Evolutionary conservation across 2,888 invertebrate genomes (phyloP), one percentile per base, ranked within the genome.

Genomic region (Electrophaes corylata): DNA sequence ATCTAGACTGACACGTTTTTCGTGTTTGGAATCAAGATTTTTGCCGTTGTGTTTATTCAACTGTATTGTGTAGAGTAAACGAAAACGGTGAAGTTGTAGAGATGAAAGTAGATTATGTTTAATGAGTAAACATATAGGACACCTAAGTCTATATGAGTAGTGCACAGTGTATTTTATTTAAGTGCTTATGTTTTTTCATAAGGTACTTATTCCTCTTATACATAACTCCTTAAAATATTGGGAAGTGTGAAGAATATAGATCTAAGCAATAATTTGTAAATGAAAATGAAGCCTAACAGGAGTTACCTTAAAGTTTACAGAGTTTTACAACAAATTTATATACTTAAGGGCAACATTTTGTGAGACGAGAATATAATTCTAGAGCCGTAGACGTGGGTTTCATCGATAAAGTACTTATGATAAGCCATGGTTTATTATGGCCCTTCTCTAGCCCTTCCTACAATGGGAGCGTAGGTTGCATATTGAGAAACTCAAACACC

Each of bases 401-500:
- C n/a, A 51, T 61, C 55, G 55, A 62, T 50, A 57, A 43, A 5
- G 12, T 16, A 18, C 6, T 11, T 2, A n/a, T 12, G 8, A 16
- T 20, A 14, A 51, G 26, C 8, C 6, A 29, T 10, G 16, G 37
- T 8, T 10, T 20, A 8, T 10, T 20, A 8, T 11, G 20, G 33
- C 55, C 54, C 64, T 41, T 57, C 50, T 12, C 54, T 64, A 61
- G 54, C 39, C 23, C 69, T 48, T 69, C 72, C 68, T 68, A 76
- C 71, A 67, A 70, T 63, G 50, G 67, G 63, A 65, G 74, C 78
- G 82, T 81, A 78, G 81, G 79, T 72, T 65, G 77, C 50, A 43
- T 53, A 64, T 83, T 83, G 74, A 71, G 79, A 79, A 81, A 83
- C 77, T 75, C 65, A 62, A 73, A 66, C 66, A 69, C 70, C 70